phyloP scores from a whole-genome alignment of 1,140 invertebrate species.

The Anthonomus grandis region DNA sequence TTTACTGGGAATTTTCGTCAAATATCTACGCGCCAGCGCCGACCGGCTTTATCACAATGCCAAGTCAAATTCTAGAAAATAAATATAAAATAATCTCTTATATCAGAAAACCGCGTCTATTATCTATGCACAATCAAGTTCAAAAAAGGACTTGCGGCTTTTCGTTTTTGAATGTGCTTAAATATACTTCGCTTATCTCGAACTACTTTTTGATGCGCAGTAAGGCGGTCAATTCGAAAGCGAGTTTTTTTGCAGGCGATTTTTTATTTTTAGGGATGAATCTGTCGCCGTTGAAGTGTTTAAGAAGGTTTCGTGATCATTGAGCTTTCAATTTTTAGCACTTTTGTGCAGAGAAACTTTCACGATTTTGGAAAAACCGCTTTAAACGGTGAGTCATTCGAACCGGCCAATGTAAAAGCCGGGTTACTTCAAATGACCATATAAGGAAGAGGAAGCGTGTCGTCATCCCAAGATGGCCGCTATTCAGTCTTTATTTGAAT shows the following conservation, averaged over 20 bases:
- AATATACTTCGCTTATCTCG: slow-evolving; percentile 2
- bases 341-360: background rate
- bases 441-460: slow-evolving; percentile 48
- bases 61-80: background rate
- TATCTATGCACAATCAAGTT: background rate
- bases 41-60: slow-evolving; percentile 24
- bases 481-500: slow-evolving; percentile 38
- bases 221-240: slow-evolving; percentile 36
- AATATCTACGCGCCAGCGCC: slow-evolving; percentile 9
- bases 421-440: slow-evolving; percentile 47
- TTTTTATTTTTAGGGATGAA: slow-evolving; percentile 4
- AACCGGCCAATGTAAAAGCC: slow-evolving; percentile 44
- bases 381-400: background rate
- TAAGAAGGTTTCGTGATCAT: too few species aligned
- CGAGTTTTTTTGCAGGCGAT: background rate
- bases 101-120: background rate
- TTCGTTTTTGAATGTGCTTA: too few species aligned
- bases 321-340: background rate
- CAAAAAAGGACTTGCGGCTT: background rate
- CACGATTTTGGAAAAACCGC: background rate
- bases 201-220: slow-evolving; percentile 35
- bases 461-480: slow-evolving; percentile 45
- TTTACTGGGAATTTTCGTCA: background rate
- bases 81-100: background rate
- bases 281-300: too few species aligned